A percentile compares a stretch with the other conserved stretches of the same genome.
Conservation (phyloP, 2,113 vertebrate species). For the Prinia subflava region DNA sequence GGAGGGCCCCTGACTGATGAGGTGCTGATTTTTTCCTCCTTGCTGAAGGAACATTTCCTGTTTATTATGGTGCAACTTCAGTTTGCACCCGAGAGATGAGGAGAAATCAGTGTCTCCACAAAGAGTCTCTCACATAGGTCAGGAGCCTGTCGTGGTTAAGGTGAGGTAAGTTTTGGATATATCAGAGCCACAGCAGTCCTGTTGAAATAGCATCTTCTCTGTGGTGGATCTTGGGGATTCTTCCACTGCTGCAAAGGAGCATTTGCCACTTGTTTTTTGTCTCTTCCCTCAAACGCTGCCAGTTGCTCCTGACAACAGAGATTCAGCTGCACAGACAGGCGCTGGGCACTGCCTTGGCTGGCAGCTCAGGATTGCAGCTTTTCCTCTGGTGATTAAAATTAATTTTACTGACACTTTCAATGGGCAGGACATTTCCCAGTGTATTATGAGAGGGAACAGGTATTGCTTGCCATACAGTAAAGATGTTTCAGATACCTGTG, state of each 20-base stretch:
- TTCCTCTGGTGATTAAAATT: not conserved
- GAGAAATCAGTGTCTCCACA: not conserved
- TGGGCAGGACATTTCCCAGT: not conserved
- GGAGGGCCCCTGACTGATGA: not conserved
- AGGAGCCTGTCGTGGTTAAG: not conserved
- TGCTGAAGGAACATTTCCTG: not conserved
- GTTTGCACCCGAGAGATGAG: not conserved
- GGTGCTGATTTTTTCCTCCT: accelerated
- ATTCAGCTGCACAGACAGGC: not conserved
- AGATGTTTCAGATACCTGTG: not conserved
- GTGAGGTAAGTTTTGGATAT: not conserved
- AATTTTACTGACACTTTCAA: not conserved
- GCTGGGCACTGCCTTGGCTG: not conserved
- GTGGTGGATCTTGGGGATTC: not conserved
- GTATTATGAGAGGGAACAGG: not conserved
- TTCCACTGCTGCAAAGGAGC: not conserved
- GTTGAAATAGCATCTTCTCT: not conserved
- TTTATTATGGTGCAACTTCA: not conserved
- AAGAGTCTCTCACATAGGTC: not conserved
- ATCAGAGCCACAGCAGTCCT: not conserved
- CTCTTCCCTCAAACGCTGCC: not conserved
- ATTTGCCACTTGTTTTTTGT: not conserved
- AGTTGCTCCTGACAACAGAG: slow-evolving; percentile 1
- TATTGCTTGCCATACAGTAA: not conserved
- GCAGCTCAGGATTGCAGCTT: not conserved